Evolutionary conservation across 2,113 vertebrate species (phyloP).

Genomic region (Grammomys dolichurus): DNA sequence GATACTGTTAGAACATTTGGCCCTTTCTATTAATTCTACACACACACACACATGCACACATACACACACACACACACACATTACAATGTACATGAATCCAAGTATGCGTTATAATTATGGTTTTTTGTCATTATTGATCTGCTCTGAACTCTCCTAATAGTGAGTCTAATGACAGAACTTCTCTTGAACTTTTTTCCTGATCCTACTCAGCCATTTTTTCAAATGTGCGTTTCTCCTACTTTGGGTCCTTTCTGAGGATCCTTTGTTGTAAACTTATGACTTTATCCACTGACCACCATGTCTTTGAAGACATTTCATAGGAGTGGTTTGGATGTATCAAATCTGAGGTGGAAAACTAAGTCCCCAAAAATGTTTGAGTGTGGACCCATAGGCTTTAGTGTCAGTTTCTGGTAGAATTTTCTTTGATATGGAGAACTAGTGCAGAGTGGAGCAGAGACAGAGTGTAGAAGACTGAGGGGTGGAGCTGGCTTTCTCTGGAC

Average conservation of each 20-base stretch:
- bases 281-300: not conserved
- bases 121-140: not conserved
- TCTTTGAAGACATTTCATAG: not conserved
- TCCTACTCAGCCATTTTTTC: not conserved
- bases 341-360: not conserved
- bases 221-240: not conserved
- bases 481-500: accelerated
- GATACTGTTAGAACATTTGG: not conserved
- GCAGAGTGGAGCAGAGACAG: not conserved
- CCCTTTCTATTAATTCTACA: not conserved
- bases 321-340: not conserved
- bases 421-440: too few relatives aligned
- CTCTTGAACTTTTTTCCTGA: not conserved
- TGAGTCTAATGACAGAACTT: not conserved
- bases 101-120: not conserved
- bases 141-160: not conserved
- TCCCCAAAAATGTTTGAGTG: too few relatives aligned
- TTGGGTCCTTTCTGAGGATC: not conserved
- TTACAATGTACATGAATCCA: not conserved
- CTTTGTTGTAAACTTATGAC: accelerated
- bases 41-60: too few relatives aligned
- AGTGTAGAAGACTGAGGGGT: too few relatives aligned
- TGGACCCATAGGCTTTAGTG: not conserved
- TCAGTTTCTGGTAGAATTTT: not conserved
- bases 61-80: too few relatives aligned